phyloP scores from a whole-genome alignment of 2,888 invertebrate genomes.

The Psylliodes chrysocephalus region DNA sequence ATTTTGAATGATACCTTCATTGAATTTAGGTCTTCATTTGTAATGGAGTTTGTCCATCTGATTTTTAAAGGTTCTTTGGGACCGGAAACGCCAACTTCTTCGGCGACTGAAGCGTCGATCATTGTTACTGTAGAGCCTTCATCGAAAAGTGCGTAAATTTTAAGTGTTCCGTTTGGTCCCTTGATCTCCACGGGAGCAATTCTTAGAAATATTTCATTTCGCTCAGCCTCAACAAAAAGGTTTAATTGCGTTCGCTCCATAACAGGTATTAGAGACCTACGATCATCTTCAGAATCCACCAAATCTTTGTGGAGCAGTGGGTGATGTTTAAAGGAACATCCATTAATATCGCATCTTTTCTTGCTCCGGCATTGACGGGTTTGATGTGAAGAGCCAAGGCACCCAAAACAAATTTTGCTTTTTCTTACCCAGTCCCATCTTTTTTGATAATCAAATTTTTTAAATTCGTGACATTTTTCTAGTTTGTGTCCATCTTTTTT shows the following conservation, averaged over 20 bases:
- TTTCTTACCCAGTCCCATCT: constrained; percentile 4
- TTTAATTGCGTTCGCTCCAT: not conserved
- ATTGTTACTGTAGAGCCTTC: constrained; percentile 21
- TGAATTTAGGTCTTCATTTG: not conserved
- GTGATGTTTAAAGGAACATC: not conserved
- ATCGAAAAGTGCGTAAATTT: constrained; percentile 17
- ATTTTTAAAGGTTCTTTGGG: constrained; percentile 1
- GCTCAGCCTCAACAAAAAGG: not conserved
- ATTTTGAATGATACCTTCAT: not conserved
- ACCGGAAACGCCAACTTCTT: not conserved
- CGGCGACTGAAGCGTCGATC: not conserved
- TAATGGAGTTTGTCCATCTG: constrained; percentile 13
- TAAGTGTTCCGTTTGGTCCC: not conserved
- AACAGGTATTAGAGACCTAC: not conserved
- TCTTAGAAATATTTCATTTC: constrained; percentile 1
- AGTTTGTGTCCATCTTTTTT: not conserved
- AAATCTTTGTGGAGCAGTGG: not conserved
- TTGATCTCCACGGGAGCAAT: constrained; percentile 9
- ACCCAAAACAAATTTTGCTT: not conserved
- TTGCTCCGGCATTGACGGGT: not conserved
- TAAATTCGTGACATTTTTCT: constrained; percentile 6
- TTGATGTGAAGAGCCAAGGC: not conserved
- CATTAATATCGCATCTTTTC: constrained; percentile 4
- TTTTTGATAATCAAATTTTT: not conserved
- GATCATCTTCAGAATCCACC: not conserved